Evolutionary conservation across 1,140 invertebrate genomes (phyloP), one percentile per base, ranked within the genome.

Genomic region (Drosophila leontia): DNA sequence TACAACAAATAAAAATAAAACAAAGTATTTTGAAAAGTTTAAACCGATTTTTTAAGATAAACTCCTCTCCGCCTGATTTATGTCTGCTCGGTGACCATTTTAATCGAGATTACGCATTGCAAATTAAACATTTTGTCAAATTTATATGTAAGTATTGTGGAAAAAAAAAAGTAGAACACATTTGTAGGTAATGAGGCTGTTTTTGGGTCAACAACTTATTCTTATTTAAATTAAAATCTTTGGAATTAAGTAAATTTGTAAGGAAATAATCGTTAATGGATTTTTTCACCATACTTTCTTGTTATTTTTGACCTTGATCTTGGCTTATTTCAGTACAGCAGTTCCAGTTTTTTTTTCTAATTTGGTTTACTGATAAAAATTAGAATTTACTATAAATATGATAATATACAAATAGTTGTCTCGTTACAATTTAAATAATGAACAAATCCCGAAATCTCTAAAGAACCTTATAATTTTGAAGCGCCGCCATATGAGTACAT

Each of bases 1-100:
- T 64, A 80, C 50, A 67, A 80, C 53, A 70, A 57, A 59, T 88
- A 80, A 78, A 78, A 57, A 59, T 88, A 83, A 58, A 78, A 41
- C 11, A 41, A 59, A 61, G 34, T 68, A 47, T 68, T 60, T 62
- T 75, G 15, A 64, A 75, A 60, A 57, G 19, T 34, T 32, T 32
- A 45, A 42, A 17, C 42, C 35, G 44, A 37, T 29, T 55, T 60
- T 68, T 56, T 76, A n/a, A 44, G 47, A 41, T 76, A 42, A 45
- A 34, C 42, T 47, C 37, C 42, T 35, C 7, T 23, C 35, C 48
- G 50, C 47, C 55, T 77, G 75, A 77, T 56, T 77, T 39, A 77
- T 76, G 29, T 11, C 32, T 39, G 50, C 62, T n/a, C 35, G 50
- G 58, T 67, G 44, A 47, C 41, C 42, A 29, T 47, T 35, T 41